Evolutionary conservation across 1,140 invertebrate species (phyloP).

Genomic region (Goniozus legneri): DNA sequence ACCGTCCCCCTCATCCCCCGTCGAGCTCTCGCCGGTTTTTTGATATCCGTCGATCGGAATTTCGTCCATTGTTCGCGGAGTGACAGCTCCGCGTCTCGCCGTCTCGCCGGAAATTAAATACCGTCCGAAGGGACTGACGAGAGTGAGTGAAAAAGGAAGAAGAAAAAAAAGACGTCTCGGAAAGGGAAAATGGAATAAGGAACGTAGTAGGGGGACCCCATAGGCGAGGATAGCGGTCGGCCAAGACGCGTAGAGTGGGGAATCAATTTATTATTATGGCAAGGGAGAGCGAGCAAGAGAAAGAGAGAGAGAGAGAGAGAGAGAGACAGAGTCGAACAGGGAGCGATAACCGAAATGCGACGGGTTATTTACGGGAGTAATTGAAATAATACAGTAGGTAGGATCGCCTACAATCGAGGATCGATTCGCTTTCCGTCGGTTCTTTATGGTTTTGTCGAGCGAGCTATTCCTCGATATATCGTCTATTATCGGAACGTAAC

Average conservation of each 20-base stretch:
- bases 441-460: no score
- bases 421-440: no score
- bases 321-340: constrained; percentile 18
- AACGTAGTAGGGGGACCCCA: constrained; percentile 7
- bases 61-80: constrained; percentile 4
- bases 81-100: constrained; percentile 15
- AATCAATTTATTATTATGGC: not conserved
- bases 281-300: constrained; percentile 3
- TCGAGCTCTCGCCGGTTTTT: not conserved
- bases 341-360: no score
- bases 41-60: constrained; percentile 5
- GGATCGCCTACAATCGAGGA: no score
- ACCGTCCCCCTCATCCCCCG: not conserved
- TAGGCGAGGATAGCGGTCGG: constrained; percentile 5
- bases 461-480: no score
- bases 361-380: no score
- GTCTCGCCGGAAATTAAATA: constrained; percentile 38
- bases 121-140: constrained; percentile 26
- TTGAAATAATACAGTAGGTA: no score
- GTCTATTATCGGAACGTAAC: no score
- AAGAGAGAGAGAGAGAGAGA: not conserved
- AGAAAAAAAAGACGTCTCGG: constrained; percentile 1
- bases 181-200: no score
- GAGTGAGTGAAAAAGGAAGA: constrained; percentile 5
- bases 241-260: not conserved